These are phyloP conservation scores for Cactoblastis cactorum DNA, from an alignment of 2,888 invertebrate species.

Conservation along the genomic window DNA sequence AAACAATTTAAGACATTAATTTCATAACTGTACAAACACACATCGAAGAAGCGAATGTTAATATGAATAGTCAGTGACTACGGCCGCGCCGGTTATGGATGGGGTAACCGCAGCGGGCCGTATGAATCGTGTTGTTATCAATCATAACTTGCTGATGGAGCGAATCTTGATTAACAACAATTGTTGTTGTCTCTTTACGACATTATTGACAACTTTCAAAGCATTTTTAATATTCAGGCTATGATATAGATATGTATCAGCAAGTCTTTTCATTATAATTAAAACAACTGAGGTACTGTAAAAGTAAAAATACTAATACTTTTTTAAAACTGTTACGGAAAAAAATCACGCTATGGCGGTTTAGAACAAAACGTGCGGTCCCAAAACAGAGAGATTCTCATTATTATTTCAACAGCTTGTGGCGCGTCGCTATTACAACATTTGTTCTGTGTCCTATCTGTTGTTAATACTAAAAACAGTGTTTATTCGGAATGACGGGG, in stretches of 20 bases:
- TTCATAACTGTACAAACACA: slow-evolving; percentile 14
- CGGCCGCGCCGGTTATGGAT: slow-evolving; percentile 53
- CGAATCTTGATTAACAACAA: slow-evolving; percentile 46
- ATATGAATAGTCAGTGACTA: slow-evolving; percentile 55
- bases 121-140: slow-evolving; percentile 58
- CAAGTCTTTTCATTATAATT: neutral
- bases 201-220: neutral
- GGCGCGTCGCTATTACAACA: slow-evolving; percentile 21
- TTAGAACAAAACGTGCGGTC: slow-evolving; percentile 26
- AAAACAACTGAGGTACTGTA: neutral
- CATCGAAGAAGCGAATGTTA: slow-evolving; percentile 31
- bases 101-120: slow-evolving; percentile 34
- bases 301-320: slow-evolving; percentile 14
- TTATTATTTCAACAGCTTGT: slow-evolving; percentile 28
- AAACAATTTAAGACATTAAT: too few relatives aligned
- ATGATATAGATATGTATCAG: neutral
- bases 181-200: neutral
- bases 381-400: slow-evolving; percentile 26
- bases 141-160: slow-evolving; percentile 73
- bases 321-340: slow-evolving; percentile 21
- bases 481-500: slow-evolving; percentile 5
- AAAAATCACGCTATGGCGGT: slow-evolving; percentile 22
- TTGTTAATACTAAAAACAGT: slow-evolving; percentile 3
- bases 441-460: slow-evolving; percentile 21
- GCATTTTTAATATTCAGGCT: too few relatives aligned